Evolutionary conservation across 1,140 invertebrate genomes (phyloP).

Genomic region (Zaprionus capensis): DNA sequence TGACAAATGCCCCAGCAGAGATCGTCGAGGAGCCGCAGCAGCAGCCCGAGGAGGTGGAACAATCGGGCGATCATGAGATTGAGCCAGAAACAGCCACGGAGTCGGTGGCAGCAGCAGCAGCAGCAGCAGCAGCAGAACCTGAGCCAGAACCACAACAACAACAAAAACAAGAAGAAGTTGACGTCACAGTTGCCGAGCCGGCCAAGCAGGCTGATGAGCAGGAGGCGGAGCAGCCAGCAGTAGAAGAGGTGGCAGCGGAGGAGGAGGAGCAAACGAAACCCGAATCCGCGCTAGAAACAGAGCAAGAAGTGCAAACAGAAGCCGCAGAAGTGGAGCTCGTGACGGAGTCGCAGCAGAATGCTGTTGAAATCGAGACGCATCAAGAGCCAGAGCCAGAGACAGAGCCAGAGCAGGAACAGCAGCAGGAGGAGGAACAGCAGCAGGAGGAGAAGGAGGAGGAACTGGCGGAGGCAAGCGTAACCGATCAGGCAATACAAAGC

Average conservation of each 20-base stretch:
- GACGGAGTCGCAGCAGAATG: constrained; percentile 12
- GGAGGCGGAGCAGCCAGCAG: constrained; percentile 3
- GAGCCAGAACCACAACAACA: not conserved
- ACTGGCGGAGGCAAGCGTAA: constrained; percentile 36
- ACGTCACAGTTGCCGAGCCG: constrained; percentile 25
- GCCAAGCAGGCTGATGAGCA: constrained; percentile 29
- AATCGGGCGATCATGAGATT: constrained; percentile 65
- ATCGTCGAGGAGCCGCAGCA: constrained; percentile 29
- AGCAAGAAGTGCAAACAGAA: constrained; percentile 24
- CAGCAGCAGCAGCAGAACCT: not conserved
- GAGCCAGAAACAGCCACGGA: not conserved
- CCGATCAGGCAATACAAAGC: constrained; percentile 70
- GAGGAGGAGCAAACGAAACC: constrained; percentile 33
- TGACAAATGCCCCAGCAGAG: constrained; percentile 52
- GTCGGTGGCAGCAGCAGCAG: not conserved
- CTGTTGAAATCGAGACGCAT: constrained; percentile 28
- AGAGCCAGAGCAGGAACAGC: too few relatives aligned
- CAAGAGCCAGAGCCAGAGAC: constrained; percentile 5
- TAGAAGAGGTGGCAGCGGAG: too few relatives aligned
- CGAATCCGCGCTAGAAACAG: constrained; percentile 23
- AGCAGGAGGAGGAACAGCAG: not conserved
- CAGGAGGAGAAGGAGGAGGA: constrained; percentile 23
- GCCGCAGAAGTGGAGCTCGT: constrained; percentile 42
- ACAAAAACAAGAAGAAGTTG: constrained; percentile 1
- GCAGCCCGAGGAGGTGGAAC: constrained; percentile 41